These are phyloP conservation scores for Rhynchonycteris naso DNA, from an alignment of 2,797 vertebrate species.

Conservation along the genomic window DNA sequence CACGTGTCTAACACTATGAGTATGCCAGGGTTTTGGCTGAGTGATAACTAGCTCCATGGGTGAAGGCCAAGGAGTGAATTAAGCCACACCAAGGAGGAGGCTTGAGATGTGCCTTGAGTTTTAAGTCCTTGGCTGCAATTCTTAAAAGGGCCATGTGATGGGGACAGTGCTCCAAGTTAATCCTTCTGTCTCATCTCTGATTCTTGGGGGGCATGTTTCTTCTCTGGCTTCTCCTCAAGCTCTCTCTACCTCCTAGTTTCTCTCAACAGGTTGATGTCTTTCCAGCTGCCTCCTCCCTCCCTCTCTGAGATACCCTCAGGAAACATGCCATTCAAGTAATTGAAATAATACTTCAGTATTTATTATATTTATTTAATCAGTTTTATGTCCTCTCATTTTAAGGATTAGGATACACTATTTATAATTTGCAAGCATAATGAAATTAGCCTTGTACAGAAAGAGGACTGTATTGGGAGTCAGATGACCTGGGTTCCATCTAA, in stretches of 20 bases:
- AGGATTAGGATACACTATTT: not conserved
- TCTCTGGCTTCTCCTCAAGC: not conserved
- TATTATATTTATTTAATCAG: not conserved
- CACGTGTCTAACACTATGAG: not conserved
- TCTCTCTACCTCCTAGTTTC: not conserved
- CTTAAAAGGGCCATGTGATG: slow-evolving; percentile 45
- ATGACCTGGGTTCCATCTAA: not conserved
- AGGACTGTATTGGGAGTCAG: not conserved
- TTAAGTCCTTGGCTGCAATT: slow-evolving; percentile 51
- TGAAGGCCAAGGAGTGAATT: not conserved
- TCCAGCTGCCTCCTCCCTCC: not conserved
- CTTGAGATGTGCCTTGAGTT: not conserved
- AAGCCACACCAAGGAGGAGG: not conserved
- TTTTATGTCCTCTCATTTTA: not conserved
- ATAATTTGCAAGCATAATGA: not conserved
- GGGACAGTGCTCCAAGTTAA: not conserved
- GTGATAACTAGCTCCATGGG: not conserved
- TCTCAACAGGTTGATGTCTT: not conserved
- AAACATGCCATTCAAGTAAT: not conserved
- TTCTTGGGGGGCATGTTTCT: fast-evolving
- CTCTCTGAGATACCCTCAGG: not conserved
- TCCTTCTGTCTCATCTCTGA: fast-evolving
- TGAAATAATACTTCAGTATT: not conserved
- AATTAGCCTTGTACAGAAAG: not conserved
- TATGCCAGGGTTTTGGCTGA: not conserved